Evolutionary conservation across 2,113 vertebrate genomes (phyloP).

Genomic region (Dolichotis patagonum): DNA sequence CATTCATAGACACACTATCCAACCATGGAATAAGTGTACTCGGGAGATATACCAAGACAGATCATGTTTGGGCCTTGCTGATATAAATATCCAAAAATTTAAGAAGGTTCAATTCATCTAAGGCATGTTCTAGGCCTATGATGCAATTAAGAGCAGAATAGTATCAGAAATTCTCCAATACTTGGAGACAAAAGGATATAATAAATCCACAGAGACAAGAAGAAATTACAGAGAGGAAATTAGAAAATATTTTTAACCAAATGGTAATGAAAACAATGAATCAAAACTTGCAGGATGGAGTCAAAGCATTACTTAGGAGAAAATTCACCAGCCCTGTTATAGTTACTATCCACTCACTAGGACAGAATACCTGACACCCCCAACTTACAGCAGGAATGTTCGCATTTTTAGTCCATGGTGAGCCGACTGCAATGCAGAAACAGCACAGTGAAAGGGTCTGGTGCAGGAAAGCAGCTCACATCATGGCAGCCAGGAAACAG

Average conservation of each 20-base stretch:
- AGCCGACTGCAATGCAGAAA: background rate
- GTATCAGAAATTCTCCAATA: background rate
- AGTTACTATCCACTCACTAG: background rate
- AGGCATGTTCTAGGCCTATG: background rate
- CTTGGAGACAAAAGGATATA: background rate
- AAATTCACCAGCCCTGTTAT: background rate
- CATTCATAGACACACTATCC: background rate
- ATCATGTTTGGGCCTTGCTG: background rate
- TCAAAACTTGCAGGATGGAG: background rate
- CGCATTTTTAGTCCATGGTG: background rate
- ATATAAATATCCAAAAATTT: background rate
- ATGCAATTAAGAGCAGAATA: background rate
- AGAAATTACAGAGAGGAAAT: background rate
- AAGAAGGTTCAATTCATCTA: background rate
- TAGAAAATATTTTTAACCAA: slow-evolving; percentile 4
- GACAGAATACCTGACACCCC: background rate
- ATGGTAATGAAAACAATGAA: background rate
- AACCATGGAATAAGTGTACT: background rate
- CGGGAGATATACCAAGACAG: background rate
- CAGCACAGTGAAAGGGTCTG: background rate
- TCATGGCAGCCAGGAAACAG: background rate
- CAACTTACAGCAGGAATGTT: background rate
- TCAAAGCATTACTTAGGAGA: background rate
- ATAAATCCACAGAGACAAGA: background rate
- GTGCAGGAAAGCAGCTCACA: background rate